Percentiles rank a stretch among this genome's conserved stretches.
Conservation (phyloP, 2,797 vertebrate genomes). For the Helicolenus hilgendorfi region DNA sequence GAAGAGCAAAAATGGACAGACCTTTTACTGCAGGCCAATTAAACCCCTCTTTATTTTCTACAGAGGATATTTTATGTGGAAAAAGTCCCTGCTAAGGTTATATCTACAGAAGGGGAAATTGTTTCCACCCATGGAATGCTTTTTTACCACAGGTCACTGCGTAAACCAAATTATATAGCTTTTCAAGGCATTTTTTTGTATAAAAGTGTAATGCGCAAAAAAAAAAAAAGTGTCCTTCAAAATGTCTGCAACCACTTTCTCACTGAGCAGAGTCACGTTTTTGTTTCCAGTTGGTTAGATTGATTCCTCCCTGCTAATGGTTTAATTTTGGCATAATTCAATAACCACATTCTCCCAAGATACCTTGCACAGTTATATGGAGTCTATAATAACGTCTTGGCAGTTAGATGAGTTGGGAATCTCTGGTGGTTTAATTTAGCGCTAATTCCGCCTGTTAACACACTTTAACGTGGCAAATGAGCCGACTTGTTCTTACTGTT, state of each 20-base stretch:
- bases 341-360: slow-evolving; percentile 82
- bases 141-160: slow-evolving; percentile 72
- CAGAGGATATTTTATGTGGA: slow-evolving; percentile 43
- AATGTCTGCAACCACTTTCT: slow-evolving; percentile 9
- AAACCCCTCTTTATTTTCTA: slow-evolving; percentile 65
- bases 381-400: slow-evolving; percentile 83
- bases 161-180: slow-evolving; percentile 51
- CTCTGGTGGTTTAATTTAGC: slow-evolving; percentile 82
- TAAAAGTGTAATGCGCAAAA: neutral
- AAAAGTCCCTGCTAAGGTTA: slow-evolving; percentile 48
- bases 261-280: neutral
- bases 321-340: slow-evolving; percentile 87
- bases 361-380: slow-evolving; percentile 81
- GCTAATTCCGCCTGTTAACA: slow-evolving; percentile 87
- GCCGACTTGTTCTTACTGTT: slow-evolving; percentile 29
- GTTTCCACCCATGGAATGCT: slow-evolving; percentile 44
- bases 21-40: slow-evolving; percentile 69
- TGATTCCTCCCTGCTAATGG: slow-evolving; percentile 83
- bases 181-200: slow-evolving; percentile 34
- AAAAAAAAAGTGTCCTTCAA: slow-evolving; percentile 44
- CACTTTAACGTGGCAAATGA: slow-evolving; percentile 80
- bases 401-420: slow-evolving; percentile 80
- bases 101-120: slow-evolving; percentile 27
- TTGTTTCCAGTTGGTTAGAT: slow-evolving; percentile 71
- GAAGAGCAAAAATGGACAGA: slow-evolving; percentile 63